Base-by-base conservation (phyloP, 2,888 invertebrate species). In the Lottia gigantea region DNA sequence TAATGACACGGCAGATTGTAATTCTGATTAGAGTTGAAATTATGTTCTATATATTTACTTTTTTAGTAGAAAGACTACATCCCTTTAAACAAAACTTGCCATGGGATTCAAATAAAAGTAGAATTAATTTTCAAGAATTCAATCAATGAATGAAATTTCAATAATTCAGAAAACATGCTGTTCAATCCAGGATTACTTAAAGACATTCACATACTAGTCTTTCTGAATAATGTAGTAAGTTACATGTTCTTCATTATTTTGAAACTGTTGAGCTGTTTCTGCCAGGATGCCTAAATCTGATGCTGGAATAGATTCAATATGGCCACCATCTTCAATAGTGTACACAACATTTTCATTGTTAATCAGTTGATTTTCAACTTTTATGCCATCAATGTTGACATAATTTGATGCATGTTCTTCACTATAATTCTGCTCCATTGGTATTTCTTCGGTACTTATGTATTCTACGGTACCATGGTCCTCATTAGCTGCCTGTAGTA, bases 141-240 rank as follows among this genome's bases (percentile, higher is more conserved):
- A 31, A 31, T 3, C 31, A n/a, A n/a, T n/a, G n/a, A n/a, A 31
- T 31, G 31, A 31, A 31, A 31, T 31, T 31, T 31, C 31, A 31
- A 31, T 31, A 31, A 31, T 31, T 31, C 31, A 31, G 31, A 31
- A 31, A 3, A 31, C 2, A 31, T 3, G 2, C 31, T 31, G 31
- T 31, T 31, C 6, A 6, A 31, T 6, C 31, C 31, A 31, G 31
- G n/a, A n/a, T n/a, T n/a, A n/a, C n/a, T n/a, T n/a, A n/a, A n/a
- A n/a, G n/a, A n/a, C n/a, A n/a, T n/a, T n/a, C n/a, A n/a, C n/a
- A n/a, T n/a, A n/a, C n/a, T 23, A 55, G 19, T 55, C 19, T 55
- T 55, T 55, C 55, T 55, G 19, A 8, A 55, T 55, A 15, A 55
- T 55, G 23, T 55, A 55, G 55, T 55, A 55, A 55, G 55, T 55